A percentile compares a stretch with the other conserved stretches of the same genome.
phyloP scores from a whole-genome alignment of 2,113 vertebrate species.

The Sorex fumeus region DNA sequence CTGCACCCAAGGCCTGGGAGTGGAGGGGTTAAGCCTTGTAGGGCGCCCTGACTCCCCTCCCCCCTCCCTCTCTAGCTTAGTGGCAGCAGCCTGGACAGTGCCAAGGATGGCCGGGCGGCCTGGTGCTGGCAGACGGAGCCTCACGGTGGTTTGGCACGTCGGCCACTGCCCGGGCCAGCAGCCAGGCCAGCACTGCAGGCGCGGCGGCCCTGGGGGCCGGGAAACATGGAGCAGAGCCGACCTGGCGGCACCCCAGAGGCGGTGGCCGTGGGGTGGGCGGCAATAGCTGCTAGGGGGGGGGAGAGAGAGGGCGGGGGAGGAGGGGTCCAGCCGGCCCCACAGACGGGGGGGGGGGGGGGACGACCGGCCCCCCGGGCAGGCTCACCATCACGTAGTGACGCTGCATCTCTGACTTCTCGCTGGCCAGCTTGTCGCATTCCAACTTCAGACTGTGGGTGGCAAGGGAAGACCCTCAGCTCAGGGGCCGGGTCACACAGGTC shows the following conservation, averaged over 20 bases:
- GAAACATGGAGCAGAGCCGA: not conserved
- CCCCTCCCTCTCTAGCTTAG: too few relatives aligned
- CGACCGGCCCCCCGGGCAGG: not conserved
- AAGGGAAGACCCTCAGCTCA: conserved; percentile 1
- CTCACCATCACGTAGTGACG: conserved; percentile 99
- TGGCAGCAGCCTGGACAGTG: too few relatives aligned
- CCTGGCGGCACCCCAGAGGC: not conserved
- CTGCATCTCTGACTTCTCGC: conserved; percentile 99
- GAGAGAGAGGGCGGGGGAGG: too few relatives aligned
- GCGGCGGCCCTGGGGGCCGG: not conserved
- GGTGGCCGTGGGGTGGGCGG: too few relatives aligned
- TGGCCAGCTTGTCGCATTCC: conserved; percentile 98
- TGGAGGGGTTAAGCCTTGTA: conserved; percentile 62
- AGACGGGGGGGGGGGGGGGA: too few relatives aligned
- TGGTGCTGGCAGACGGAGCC: conserved; percentile 60
- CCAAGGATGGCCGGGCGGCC: conserved; percentile 65
- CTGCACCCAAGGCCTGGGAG: not conserved
- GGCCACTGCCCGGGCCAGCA: not conserved
- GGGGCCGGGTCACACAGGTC: too few relatives aligned
- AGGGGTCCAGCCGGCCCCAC: too few relatives aligned
- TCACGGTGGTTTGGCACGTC: conserved; percentile 74
- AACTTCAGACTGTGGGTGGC: conserved; percentile 94
- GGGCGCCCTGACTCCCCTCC: not conserved
- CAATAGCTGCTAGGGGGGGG: too few relatives aligned
- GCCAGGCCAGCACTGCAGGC: conserved; percentile 60